Evolutionary conservation across 1,140 invertebrate genomes (phyloP).

Genomic region (Amyelois transitella): DNA sequence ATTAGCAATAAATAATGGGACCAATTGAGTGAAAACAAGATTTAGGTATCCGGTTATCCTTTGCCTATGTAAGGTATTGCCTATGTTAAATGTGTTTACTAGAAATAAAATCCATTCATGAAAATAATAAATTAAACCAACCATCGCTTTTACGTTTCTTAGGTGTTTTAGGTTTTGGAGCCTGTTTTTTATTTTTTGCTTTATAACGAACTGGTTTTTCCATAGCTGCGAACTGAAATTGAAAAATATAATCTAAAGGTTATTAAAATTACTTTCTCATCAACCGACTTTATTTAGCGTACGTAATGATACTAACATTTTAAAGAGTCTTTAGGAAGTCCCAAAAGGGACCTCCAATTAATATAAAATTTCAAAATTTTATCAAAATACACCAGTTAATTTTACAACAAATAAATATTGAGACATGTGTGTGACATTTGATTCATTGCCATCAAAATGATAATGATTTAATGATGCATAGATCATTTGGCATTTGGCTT

Average conservation of each 20-base stretch:
- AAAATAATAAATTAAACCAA: too few relatives aligned
- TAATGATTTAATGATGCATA: too few relatives aligned
- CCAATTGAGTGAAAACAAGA: too few relatives aligned
- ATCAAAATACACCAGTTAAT: neutral
- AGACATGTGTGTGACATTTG: neutral
- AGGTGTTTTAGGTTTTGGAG: conserved; percentile 42
- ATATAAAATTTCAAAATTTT: neutral
- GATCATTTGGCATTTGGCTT: too few relatives aligned
- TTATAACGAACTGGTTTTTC: conserved; percentile 42
- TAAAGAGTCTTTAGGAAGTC: neutral
- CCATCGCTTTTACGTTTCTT: conserved; percentile 58
- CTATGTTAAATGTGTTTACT: neutral
- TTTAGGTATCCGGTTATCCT: too few relatives aligned
- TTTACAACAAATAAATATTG: neutral
- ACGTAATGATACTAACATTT: neutral
- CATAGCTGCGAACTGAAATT: conserved; percentile 29
- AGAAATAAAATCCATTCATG: too few relatives aligned
- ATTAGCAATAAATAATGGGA: too few relatives aligned
- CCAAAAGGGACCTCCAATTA: neutral
- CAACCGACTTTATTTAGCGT: too few relatives aligned
- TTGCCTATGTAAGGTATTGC: too few relatives aligned
- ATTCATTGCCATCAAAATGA: too few relatives aligned
- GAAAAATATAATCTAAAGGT: neutral
- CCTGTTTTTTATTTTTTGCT: conserved; percentile 45
- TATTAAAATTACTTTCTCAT: too few relatives aligned